Evolutionary conservation across 1,140 invertebrate species (phyloP), one percentile per base, ranked within the genome.

Genomic region (Drosophila neocordata): DNA sequence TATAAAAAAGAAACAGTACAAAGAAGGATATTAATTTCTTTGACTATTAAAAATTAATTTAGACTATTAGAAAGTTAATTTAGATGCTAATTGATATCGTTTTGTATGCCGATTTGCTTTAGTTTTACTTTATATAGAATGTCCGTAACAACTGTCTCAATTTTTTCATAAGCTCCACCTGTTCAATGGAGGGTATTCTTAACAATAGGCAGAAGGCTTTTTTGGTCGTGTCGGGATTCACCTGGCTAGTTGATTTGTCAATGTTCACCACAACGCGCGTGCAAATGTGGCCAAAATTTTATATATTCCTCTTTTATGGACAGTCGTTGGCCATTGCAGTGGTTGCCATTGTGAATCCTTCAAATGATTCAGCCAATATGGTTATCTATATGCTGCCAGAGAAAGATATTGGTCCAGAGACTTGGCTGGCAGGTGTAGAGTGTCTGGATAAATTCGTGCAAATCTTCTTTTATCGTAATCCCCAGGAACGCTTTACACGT

Each of bases 381-480:
- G 83, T 90, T 22, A 85, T 91, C 27, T 89, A 88, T 56, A 76
- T 91, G 73, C 63, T 79, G 37, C 73, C 77, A 2, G 68, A 58
- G 6, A 77, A 74, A 55, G 80, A 82, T 6, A 24, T 88, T 12
- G 89, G 80, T 1, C 71, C 80, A 0, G 56, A 77, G 5, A 69
- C 78, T 0, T 89, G 80, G 83, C 53, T 66, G 11, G 79, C 77
- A 1, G 91, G 90, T 7, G 72, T 88, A 7, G 71, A 90, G 2
- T 92, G 91, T 53, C 65, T 92, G 31, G 79, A 90, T n/a, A 69
- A 55, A 5, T 88, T 91, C 9, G 64, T 76, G 0, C 79, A 77
- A 20, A 79, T 90, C 24, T 77, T 88, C 63, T 90, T 91, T 59
- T 73, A 67, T 5, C 58, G 77, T 27, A 77, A 71, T 2, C 73